A percentile compares a stretch with the other conserved stretches of the same genome.
Conservation (phyloP, 2,113 vertebrate species). For the Sinocyclocheilus rhinocerous region DNA sequence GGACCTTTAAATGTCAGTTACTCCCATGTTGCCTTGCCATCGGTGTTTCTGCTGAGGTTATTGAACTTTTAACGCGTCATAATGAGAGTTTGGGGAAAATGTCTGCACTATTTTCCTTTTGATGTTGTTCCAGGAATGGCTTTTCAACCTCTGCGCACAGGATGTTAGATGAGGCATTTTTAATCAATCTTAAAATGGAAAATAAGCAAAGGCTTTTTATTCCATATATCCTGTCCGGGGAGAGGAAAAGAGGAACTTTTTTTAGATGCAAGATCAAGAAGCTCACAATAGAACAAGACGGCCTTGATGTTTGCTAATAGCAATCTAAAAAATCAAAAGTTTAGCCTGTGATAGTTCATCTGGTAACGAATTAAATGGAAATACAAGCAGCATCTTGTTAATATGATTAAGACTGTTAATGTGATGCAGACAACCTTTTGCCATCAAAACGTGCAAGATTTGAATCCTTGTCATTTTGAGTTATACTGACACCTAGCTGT, state of each 20-base stretch:
- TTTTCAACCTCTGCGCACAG: slow-evolving; percentile 40
- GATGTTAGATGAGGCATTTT: neutral
- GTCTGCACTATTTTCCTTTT: slow-evolving; percentile 51
- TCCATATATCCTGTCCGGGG: neutral
- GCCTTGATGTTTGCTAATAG: neutral
- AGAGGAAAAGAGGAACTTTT: neutral
- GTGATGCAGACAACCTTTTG: neutral
- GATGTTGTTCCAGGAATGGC: slow-evolving; percentile 35
- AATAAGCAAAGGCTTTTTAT: neutral
- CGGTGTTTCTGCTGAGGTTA: slow-evolving; percentile 40
- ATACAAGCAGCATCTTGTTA: neutral
- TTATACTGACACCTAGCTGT: neutral
- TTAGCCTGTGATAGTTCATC: neutral
- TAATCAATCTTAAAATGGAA: slow-evolving; percentile 7
- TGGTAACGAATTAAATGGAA: neutral
- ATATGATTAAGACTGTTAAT: neutral
- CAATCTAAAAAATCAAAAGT: neutral
- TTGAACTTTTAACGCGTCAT: slow-evolving; percentile 58
- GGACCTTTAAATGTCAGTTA: neutral
- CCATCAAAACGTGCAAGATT: neutral
- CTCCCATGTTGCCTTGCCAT: slow-evolving; percentile 30
- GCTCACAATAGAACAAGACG: neutral
- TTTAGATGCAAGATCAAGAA: neutral
- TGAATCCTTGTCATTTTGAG: too few relatives aligned
- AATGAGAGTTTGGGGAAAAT: slow-evolving; percentile 43